These are phyloP conservation scores for Ceryle rudis DNA, from an alignment of 2,797 vertebrate species.

Conservation along the genomic window DNA sequence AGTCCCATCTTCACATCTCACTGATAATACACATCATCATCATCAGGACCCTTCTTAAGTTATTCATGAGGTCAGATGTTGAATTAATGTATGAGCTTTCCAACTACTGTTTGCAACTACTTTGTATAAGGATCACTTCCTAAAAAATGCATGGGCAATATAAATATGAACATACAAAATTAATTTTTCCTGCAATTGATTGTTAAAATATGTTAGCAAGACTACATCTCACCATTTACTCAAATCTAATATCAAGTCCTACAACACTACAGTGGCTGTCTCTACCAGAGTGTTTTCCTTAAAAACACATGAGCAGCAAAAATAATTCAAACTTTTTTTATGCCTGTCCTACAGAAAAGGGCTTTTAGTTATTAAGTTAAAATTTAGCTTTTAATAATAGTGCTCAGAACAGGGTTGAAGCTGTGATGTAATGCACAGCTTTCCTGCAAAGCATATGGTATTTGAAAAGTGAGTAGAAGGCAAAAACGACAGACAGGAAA, in stretches of 20 bases:
- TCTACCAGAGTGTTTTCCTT: background rate
- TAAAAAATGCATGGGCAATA: background rate
- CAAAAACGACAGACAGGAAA: conserved; percentile 68
- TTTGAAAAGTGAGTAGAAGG: background rate
- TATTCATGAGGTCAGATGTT: background rate
- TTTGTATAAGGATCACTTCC: background rate
- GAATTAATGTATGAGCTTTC: background rate
- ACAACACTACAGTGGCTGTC: background rate
- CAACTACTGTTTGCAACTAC: background rate
- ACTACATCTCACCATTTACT: background rate
- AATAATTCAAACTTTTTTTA: background rate
- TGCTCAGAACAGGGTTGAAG: background rate
- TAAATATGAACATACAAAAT: too few species aligned
- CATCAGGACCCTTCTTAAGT: background rate
- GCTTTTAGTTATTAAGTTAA: background rate
- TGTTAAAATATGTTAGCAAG: background rate
- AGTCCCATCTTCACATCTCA: background rate
- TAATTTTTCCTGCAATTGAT: too few species aligned
- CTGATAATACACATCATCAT: background rate
- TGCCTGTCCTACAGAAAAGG: background rate
- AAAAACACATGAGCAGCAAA: background rate
- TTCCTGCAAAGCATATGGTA: conserved; percentile 31
- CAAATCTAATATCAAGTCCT: background rate
- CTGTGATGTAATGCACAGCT: conserved; percentile 17
- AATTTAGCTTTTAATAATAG: background rate